Evolutionary conservation across 2,113 vertebrate species (phyloP).

Genomic region (Petroica traversi): DNA sequence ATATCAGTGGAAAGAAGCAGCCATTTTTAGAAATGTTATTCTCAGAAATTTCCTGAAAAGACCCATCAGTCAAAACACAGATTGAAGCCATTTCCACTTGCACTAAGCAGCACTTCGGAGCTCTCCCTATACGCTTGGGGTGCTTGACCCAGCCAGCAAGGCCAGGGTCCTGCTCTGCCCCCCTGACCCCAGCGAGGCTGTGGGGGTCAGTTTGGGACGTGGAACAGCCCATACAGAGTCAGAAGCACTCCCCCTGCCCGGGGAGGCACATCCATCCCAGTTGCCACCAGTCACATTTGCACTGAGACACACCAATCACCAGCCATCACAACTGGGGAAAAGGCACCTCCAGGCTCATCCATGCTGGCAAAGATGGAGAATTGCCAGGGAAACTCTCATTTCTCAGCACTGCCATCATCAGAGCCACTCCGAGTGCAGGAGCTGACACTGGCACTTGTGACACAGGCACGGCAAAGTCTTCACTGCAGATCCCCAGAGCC

Average conservation of each 20-base stretch:
- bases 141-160: background rate
- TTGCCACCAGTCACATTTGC: background rate
- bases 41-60: constrained; percentile 72
- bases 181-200: background rate
- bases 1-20: constrained; percentile 65
- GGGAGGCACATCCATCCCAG: background rate
- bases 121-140: background rate
- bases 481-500: background rate
- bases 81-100: constrained; percentile 60
- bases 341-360: background rate
- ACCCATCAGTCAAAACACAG: constrained; percentile 66
- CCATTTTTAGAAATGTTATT: constrained; percentile 70
- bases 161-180: background rate
- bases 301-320: background rate
- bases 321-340: background rate
- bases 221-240: background rate
- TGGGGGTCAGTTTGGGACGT: background rate
- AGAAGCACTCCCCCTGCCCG: background rate
- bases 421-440: accelerated
- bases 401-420: background rate
- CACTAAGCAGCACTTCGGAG: background rate
- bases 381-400: background rate
- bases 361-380: background rate
- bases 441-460: background rate
- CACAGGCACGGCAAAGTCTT: background rate